Evolutionary conservation across 2,797 vertebrate species (phyloP), one percentile per base, ranked within the genome.

Genomic region (Catamblyrhynchus diadema): DNA sequence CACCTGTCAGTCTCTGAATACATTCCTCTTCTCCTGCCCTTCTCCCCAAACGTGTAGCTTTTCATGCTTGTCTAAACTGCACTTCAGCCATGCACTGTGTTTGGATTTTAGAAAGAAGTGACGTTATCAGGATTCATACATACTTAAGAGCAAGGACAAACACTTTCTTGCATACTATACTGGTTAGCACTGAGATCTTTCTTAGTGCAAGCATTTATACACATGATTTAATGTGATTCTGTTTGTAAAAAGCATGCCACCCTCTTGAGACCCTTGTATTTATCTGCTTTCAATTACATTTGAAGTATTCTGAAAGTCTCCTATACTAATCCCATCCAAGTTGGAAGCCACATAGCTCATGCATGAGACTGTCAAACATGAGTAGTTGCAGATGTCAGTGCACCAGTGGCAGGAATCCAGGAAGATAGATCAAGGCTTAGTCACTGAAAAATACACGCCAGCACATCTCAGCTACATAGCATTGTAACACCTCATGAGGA

Each of bases 341-440:
- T 96, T 96, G 97, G 96, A 97, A 98, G 95, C 96, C 96, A 97
- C 97, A 97, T 96, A 94, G 88, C 93, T 97, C 96, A 96, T 97
- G 95, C 97, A 97, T 97, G 96, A 98, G 95, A 67, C 94, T 98
- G 97, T 98, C 97, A 97, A 93, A 96, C 95, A 92, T 97, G 98
- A 98, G 97, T 97, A 97, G 94, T 98, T 98, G 97, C 98, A 98
- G 98, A 98, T 98, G 98, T 98, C 98, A 96, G 13, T 90, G 92
- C 94, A 94, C 79, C 88, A 85, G 92, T 97, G 97, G 97, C 97
- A 97, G 83, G 81, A 90, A 78, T 97, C 97, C 97, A 98, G 88
- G 81, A 96, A 96, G 96, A 97, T 72, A 97, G 97, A 98, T 98
- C 97, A 97, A 97, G 97, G 92, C 96, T 97, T 97, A 97, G 97